Percentiles rank a stretch among this genome's conserved stretches.
phyloP scores from a whole-genome alignment of 1,140 invertebrate genomes.

The Centruroides vittatus region DNA sequence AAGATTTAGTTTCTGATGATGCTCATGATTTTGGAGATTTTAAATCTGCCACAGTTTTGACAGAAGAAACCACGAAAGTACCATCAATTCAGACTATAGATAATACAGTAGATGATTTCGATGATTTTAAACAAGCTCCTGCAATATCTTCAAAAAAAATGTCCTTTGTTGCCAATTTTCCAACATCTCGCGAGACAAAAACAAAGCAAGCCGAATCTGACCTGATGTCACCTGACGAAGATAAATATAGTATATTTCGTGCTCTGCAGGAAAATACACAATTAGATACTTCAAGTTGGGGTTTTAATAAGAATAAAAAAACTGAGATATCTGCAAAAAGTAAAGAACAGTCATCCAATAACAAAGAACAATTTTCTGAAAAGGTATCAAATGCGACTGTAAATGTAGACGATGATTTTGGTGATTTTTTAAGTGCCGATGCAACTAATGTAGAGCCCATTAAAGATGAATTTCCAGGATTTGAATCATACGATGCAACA shows the following conservation, averaged over 20 bases:
- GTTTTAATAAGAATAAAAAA: too few species aligned
- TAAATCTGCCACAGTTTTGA: constrained; percentile 2
- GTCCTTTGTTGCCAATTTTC: background rate
- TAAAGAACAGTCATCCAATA: too few species aligned
- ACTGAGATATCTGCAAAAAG: too few species aligned
- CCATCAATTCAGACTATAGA: constrained; percentile 13
- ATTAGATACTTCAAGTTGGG: background rate
- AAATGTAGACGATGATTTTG: constrained; percentile 17
- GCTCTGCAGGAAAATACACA: constrained; percentile 10
- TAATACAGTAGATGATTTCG: constrained; percentile 38
- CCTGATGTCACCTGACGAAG: constrained; percentile 25
- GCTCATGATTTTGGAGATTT: constrained; percentile 15
- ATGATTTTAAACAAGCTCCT: constrained; percentile 42
- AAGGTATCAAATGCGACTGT: constrained; percentile 14
- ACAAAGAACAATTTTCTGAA: too few species aligned
- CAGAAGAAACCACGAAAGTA: constrained; percentile 1
- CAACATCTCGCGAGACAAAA: background rate
- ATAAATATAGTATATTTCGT: constrained; percentile 33
- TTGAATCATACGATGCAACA: background rate
- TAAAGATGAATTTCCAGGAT: background rate
- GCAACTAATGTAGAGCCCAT: background rate
- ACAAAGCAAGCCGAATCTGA: constrained; percentile 7
- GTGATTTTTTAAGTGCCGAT: constrained; percentile 14
- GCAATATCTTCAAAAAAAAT: background rate
- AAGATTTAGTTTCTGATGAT: too few species aligned